Evolutionary conservation across 2,888 invertebrate species (phyloP), one percentile per base, ranked within the genome.

Genomic region (Miltochrista miniata): DNA sequence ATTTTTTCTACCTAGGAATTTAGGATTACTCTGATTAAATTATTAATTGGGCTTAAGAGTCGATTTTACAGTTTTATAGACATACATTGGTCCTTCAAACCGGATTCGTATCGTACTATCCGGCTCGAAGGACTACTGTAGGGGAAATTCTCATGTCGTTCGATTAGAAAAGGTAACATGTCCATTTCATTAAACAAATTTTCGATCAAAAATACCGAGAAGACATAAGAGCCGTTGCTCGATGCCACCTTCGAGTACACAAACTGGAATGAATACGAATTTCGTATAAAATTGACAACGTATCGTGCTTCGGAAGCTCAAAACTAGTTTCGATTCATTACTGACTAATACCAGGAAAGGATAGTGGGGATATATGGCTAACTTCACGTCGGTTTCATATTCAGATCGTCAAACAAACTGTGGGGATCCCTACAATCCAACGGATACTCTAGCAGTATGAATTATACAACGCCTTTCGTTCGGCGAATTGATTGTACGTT

Each of bases 231-330:
- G 52, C 43, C 54, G 51, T 58, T 55, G 44, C 49, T 52, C 46
- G 39, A 45, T 48, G 45, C 31, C 45, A 54, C 47, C 38, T 45
- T 56, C 52, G 52, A 56, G 40, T 47, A 50, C 18, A 40, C 18
- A 40, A 35, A 40, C 37, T 64, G 62, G 66, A 66, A 59, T 60
- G 70, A 51, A 66, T 62, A 64, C 45, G 61, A 54, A 58, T 60
- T 57, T 60, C 55, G 54, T 68, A 66, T 52, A 59, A 66, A 70
- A 70, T 70, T 70, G 70, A 70, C 68, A 66, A 67, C 59, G 56
- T 64, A 64, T 31, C 31, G 2, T 59, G 54, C 40, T 56, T 47
- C 54, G 67, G 65, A 60, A 67, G 67, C 67, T 57, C 64, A 51
- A 55, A 66, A 46, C 67, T 65, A 65, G 54, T 51, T 41, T 51